A percentile compares a stretch with the other conserved stretches of the same genome.
These are phyloP conservation scores for Tauraco hartlaubi DNA, from an alignment of 2,797 vertebrate genomes.

Conservation along the genomic window DNA sequence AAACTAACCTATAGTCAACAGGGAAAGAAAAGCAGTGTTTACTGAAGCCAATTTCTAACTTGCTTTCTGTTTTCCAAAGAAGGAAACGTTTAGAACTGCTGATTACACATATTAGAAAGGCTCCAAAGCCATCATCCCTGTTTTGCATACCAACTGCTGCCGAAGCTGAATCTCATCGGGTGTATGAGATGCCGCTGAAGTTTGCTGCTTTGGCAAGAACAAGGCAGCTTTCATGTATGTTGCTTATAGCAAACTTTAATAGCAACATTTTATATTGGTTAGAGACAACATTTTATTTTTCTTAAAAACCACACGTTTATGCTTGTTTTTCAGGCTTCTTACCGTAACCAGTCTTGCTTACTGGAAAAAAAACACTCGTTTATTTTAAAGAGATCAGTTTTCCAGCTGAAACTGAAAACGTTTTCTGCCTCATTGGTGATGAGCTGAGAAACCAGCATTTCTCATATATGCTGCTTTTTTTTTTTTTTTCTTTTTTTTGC, in stretches of 20 bases:
- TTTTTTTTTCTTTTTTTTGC: constrained; percentile 40
- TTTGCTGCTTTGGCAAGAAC: background rate
- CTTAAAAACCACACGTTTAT: constrained; percentile 74
- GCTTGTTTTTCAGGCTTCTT: constrained; percentile 74
- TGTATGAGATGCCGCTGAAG: background rate
- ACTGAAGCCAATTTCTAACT: constrained; percentile 2
- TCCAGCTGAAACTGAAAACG: constrained; percentile 85
- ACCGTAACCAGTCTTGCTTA: constrained; percentile 80
- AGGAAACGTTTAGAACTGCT: constrained; percentile 17
- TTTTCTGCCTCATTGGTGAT: constrained; percentile 73
- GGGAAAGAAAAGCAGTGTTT: background rate
- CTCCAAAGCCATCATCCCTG: background rate
- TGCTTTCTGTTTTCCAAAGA: constrained; percentile 64
- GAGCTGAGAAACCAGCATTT: constrained; percentile 79
- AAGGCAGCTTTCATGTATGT: background rate
- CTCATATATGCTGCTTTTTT: constrained; percentile 57
- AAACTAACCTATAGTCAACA: background rate
- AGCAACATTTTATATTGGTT: constrained; percentile 58
- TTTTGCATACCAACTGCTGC: constrained; percentile 55
- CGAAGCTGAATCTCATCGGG: background rate
- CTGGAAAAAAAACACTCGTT: constrained; percentile 76
- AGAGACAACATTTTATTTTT: constrained; percentile 68
- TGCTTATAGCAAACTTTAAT: constrained; percentile 63
- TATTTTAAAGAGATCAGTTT: constrained; percentile 75
- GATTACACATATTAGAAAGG: background rate